These are phyloP conservation scores for Upupa epops DNA, from an alignment of 2,113 vertebrate species.

Conservation along the genomic window DNA sequence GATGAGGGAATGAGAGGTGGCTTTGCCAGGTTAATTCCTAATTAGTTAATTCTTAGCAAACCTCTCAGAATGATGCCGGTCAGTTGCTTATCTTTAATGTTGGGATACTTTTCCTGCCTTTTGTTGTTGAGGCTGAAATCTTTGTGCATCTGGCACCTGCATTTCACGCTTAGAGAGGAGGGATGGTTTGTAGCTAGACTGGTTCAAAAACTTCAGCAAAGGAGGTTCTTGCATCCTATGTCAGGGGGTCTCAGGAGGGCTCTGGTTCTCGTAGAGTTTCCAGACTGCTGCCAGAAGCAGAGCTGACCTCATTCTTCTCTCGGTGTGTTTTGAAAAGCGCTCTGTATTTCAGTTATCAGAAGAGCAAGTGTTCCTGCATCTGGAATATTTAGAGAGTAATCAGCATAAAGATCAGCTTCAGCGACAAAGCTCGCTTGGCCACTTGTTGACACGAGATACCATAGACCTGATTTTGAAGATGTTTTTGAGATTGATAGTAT, in stretches of 20 bases:
- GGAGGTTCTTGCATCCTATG: not conserved
- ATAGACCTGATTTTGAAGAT: not conserved
- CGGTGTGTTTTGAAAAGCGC: not conserved
- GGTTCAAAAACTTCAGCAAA: not conserved
- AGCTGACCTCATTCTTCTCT: slow-evolving; percentile 5
- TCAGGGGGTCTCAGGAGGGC: not conserved
- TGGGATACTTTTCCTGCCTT: not conserved
- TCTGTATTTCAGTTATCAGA: slow-evolving; percentile 5
- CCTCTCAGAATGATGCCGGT: not conserved
- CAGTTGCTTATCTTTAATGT: not conserved
- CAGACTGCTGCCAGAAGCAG: slow-evolving; percentile 8
- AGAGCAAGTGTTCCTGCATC: not conserved
- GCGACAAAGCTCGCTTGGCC: not conserved
- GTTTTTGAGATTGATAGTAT: not conserved
- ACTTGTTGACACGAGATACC: not conserved
- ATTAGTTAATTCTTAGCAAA: not conserved
- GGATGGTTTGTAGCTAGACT: not conserved
- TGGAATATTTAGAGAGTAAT: slow-evolving; percentile 5
- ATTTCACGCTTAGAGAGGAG: not conserved
- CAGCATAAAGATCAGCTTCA: not conserved
- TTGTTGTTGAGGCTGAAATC: not conserved
- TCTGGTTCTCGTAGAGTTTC: not conserved
- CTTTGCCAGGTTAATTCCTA: not conserved
- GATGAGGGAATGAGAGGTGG: not conserved
- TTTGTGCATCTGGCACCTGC: not conserved